Evolutionary conservation across 2,797 vertebrate genomes (phyloP), one percentile per base, ranked within the genome.

Genomic region (Pangasius krempfi): DNA sequence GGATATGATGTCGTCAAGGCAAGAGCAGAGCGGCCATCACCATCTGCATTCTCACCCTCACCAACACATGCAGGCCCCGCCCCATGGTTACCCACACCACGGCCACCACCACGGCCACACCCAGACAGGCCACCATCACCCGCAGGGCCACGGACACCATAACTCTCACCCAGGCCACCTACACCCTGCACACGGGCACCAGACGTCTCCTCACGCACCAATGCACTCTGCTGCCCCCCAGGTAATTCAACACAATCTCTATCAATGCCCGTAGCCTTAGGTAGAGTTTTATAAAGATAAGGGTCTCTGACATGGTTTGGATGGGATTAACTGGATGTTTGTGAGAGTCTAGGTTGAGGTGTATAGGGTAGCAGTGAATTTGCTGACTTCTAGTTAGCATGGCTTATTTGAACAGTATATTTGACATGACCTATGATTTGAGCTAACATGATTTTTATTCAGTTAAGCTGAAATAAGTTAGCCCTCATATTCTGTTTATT

Each of bases 1-100:
- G 98, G 99, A 99, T 90, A 99, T 99, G 98, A 99, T 99, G 98
- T 97, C 97, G 88, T 97, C 98, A 0, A 97, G 98, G 92, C 98
- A 97, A 93, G 97, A 99, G 94, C 98, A 98, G 93, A 95, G 95
- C 0, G 93, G 95, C 92, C 98, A 99, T 88, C 98, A 98, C 88
- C 97, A 98, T 92, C 96, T 98, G 97, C 97, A 97, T 94, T 95
- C 98, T 0, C 98, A 99, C 93, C 97, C 97, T 0, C 97, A 97
- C 94, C 95, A 97, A 95, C 97, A 98, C 30, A 95, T 99, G 94
- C 97, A 98, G 37, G 96, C 97, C 85, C 98, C 97, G 72, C 97
- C 98, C 27, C 97, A 97, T 33, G 92, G 97, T 0, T 99, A 99
- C 94, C 97, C 98, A 0, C 98, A 99, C 94, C 98, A 97, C 92